Conservation (phyloP, 2,113 vertebrate genomes). For the Notiomystis cincta region DNA sequence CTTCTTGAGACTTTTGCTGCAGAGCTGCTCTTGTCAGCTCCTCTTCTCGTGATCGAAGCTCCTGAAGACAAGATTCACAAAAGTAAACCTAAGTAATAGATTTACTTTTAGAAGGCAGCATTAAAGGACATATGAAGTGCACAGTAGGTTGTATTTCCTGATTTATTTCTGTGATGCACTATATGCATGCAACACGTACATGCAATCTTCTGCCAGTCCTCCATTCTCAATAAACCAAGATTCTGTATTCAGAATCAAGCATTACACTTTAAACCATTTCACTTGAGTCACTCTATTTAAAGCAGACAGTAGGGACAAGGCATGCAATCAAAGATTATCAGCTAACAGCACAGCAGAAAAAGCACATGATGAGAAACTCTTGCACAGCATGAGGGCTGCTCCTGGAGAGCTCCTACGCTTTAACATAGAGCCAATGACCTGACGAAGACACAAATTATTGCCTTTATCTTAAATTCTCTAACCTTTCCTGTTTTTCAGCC, state of each 20-base stretch:
- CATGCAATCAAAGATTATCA: background rate
- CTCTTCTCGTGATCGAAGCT: conserved; percentile 92
- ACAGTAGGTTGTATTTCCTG: background rate
- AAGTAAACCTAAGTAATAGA: background rate
- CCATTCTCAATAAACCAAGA: background rate
- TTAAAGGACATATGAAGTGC: background rate
- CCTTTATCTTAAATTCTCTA: conserved; percentile 12
- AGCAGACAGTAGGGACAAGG: background rate
- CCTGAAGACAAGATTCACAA: conserved; percentile 66
- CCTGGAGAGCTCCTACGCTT: background rate
- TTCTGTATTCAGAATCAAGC: background rate
- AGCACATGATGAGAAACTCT: background rate
- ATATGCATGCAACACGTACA: background rate
- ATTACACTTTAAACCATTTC: background rate
- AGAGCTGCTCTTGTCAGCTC: conserved; percentile 89
- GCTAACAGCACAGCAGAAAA: background rate
- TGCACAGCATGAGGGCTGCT: background rate
- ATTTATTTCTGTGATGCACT: background rate
- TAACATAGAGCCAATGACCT: background rate
- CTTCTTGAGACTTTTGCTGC: conserved; percentile 94
- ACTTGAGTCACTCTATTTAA: background rate
- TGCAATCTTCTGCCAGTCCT: background rate
- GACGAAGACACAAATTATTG: background rate
- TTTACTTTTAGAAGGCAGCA: background rate
- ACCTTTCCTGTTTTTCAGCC: conserved; percentile 38